A percentile compares a stretch with the other conserved stretches of the same genome.
Conservation (phyloP, 2,888 invertebrate genomes). For the Aricia artaxerxes region DNA sequence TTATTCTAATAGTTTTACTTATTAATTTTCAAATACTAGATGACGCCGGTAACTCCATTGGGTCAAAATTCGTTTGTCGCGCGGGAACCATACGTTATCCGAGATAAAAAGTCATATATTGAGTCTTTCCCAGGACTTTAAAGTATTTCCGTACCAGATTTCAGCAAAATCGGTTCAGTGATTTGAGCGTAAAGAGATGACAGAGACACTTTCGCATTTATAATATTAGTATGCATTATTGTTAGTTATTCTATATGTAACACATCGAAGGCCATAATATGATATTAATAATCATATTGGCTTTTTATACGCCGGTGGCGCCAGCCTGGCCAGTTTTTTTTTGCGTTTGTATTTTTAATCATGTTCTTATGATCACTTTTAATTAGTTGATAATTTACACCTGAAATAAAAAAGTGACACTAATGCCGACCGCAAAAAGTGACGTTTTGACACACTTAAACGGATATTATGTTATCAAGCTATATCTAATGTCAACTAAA, state of each 20-base stretch:
- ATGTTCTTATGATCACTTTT: constrained; percentile 47
- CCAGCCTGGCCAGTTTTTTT: constrained; percentile 50
- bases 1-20: not conserved
- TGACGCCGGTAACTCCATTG: too few species aligned
- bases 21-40: not conserved
- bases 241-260: constrained; percentile 35
- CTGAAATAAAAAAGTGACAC: constrained; percentile 6
- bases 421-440: constrained; percentile 13
- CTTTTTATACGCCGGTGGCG: constrained; percentile 62
- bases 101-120: too few species aligned
- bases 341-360: constrained; percentile 39
- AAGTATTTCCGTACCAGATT: too few species aligned
- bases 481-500: not conserved
- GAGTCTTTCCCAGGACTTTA: too few species aligned
- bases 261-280: constrained; percentile 57
- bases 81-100: too few species aligned
- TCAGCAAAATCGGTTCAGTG: too few species aligned
- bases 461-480: not conserved
- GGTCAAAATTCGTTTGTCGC: too few species aligned
- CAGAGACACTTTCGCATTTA: too few species aligned
- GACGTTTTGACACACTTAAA: not conserved
- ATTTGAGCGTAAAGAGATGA: too few species aligned
- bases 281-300: constrained; percentile 67
- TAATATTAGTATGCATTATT: too few species aligned
- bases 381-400: constrained; percentile 44